phyloP scores from a whole-genome alignment of 37 sponge, comb jelly and placozoan genomes.

The Cliona cf. orientalis region DNA sequence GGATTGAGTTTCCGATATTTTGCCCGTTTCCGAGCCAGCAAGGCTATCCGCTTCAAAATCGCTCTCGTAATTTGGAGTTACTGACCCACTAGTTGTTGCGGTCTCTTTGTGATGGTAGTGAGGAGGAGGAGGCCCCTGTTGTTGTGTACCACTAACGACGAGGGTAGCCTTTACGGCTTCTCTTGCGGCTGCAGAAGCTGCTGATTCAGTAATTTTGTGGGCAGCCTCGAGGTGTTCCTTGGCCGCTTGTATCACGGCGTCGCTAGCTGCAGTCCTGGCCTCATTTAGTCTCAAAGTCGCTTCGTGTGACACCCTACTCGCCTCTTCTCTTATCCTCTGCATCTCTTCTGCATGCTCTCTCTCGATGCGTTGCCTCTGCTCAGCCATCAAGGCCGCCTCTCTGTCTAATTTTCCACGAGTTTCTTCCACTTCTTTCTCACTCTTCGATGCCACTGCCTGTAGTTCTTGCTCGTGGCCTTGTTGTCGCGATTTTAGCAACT shows the following conservation, averaged over 20 bases:
- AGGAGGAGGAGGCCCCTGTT: background rate
- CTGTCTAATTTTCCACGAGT: constrained; percentile 15
- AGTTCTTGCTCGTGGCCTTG: constrained; percentile 36
- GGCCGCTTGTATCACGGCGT: constrained; percentile 28
- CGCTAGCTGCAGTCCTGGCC: constrained; percentile 28
- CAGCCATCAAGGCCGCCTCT: background rate
- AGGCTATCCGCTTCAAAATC: constrained; percentile 46
- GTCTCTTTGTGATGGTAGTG: background rate
- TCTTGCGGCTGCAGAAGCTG: constrained; percentile 59
- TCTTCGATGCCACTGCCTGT: background rate
- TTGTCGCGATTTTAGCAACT: constrained; percentile 52
- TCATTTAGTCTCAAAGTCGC: constrained; percentile 35
- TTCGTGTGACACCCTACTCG: constrained; percentile 15
- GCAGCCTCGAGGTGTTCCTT: constrained; percentile 53
- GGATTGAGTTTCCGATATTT: too few relatives aligned
- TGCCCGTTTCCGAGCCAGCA: background rate
- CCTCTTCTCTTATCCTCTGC: constrained; percentile 7
- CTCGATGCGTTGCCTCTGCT: background rate
- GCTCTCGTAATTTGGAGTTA: constrained; percentile 22
- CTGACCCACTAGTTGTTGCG: too few relatives aligned
- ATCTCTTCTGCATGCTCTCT: constrained; percentile 1
- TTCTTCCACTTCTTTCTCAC: constrained; percentile 13
- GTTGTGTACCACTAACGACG: background rate
- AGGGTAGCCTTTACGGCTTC: constrained; percentile 53
- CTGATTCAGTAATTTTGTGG: constrained; percentile 45